phyloP scores from a whole-genome alignment of 1,140 invertebrate species.

The Leptinotarsa lineolata region DNA sequence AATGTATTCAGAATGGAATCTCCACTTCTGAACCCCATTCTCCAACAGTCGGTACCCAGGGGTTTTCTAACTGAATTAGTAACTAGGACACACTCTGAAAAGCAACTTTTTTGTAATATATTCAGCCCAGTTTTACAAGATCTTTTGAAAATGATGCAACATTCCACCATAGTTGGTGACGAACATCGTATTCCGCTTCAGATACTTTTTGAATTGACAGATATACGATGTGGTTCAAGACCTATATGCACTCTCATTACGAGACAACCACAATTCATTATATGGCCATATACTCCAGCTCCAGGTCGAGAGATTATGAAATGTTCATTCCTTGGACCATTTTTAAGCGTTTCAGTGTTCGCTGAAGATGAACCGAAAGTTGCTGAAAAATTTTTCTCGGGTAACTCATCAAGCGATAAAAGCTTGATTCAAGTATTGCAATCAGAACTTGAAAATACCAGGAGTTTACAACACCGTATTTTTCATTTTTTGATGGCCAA shows the following conservation, averaged over 20 bases:
- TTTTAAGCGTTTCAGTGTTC: constrained; percentile 87
- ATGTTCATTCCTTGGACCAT: constrained; percentile 85
- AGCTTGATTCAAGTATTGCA: constrained; percentile 69
- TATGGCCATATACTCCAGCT: constrained; percentile 70
- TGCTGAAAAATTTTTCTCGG: constrained; percentile 69
- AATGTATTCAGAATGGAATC: constrained; percentile 44
- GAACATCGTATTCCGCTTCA: constrained; percentile 68
- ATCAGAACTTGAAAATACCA: constrained; percentile 73
- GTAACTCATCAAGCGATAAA: constrained; percentile 61
- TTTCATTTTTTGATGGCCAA: constrained; percentile 86
- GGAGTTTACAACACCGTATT: constrained; percentile 76
- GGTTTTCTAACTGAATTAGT: constrained; percentile 72
- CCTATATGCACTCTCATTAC: constrained; percentile 81
- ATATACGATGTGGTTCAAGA: constrained; percentile 68
- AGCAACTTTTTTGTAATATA: constrained; percentile 65
- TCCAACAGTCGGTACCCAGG: constrained; percentile 67
- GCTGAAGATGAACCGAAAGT: constrained; percentile 85
- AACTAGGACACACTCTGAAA: constrained; percentile 61
- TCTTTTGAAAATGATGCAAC: constrained; percentile 70
- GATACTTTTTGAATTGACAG: constrained; percentile 70
- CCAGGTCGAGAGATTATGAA: constrained; percentile 81
- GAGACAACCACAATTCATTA: constrained; percentile 75
- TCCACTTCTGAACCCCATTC: constrained; percentile 66
- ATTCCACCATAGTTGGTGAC: constrained; percentile 72
- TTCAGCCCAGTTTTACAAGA: constrained; percentile 75